These are phyloP conservation scores for Patella depressa DNA, from an alignment of 2,888 invertebrate species.

Conservation along the genomic window DNA sequence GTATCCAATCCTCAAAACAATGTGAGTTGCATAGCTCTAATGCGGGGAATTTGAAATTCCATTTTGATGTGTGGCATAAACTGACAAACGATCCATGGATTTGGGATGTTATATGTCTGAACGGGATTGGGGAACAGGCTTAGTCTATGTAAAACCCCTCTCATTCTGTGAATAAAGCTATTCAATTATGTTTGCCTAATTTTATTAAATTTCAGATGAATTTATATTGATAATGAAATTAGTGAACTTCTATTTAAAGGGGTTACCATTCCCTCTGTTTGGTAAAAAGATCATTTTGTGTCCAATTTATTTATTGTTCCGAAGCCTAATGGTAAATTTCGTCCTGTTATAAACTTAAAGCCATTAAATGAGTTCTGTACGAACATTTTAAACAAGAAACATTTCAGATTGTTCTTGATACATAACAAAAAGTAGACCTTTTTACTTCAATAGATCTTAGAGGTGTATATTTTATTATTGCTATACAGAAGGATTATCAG, in stretches of 20 bases:
- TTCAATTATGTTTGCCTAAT: background rate
- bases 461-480: no score
- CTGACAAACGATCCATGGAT: background rate
- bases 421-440: no score
- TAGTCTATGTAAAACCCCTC: no score
- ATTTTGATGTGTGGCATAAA: background rate
- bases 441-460: no score
- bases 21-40: background rate
- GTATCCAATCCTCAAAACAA: background rate
- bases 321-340: conserved; percentile 1
- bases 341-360: background rate
- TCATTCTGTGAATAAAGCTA: background rate
- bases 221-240: background rate
- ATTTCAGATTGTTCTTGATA: no score
- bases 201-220: background rate
- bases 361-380: no score
- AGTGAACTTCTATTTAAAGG: background rate
- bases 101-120: background rate
- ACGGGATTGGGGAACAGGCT: background rate
- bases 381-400: no score
- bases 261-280: background rate
- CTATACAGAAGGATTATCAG: no score
- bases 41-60: background rate
- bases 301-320: conserved; percentile 2
- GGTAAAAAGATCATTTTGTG: background rate